Evolutionary conservation across 2,888 invertebrate genomes (phyloP).

Genomic region (Eulithis prunata): DNA sequence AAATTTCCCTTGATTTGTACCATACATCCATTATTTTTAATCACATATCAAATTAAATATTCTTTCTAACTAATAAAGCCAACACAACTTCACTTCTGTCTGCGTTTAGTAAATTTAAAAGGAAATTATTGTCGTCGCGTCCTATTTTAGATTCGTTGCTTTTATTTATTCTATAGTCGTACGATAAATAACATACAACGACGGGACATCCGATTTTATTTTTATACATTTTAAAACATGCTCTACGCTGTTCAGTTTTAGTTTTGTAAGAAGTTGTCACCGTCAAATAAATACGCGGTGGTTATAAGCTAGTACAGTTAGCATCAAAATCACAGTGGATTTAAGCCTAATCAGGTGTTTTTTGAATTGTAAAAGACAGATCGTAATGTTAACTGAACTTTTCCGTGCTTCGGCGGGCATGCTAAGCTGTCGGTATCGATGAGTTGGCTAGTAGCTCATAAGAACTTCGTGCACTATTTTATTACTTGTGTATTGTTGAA

Average conservation of each 20-base stretch:
- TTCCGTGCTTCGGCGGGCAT: no score
- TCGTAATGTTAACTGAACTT: no score
- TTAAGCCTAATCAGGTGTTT: no score
- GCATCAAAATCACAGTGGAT: no score
- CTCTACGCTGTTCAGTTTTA: conserved; percentile 2
- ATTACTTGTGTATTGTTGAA: background rate
- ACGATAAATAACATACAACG: conserved; percentile 41
- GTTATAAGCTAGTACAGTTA: no score
- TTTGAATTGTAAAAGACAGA: no score
- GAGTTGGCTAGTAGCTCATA: background rate
- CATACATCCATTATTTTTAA: no score
- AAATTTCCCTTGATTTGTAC: no score
- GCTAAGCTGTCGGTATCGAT: background rate
- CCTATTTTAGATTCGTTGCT: conserved; percentile 41
- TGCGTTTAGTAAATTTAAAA: conserved; percentile 27
- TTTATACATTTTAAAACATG: conserved; percentile 31
- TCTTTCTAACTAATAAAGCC: conserved; percentile 16
- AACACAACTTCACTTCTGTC: conserved; percentile 16
- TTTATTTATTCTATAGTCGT: conserved; percentile 41
- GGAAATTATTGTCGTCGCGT: conserved; percentile 32
- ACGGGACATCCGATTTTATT: conserved; percentile 43
- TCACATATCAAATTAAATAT: no score
- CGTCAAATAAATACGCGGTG: background rate
- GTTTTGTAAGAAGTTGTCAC: conserved; percentile 1
- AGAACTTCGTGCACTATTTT: no score